phyloP scores from a whole-genome alignment of 2,113 vertebrate species.

The Bubo scandiacus region DNA sequence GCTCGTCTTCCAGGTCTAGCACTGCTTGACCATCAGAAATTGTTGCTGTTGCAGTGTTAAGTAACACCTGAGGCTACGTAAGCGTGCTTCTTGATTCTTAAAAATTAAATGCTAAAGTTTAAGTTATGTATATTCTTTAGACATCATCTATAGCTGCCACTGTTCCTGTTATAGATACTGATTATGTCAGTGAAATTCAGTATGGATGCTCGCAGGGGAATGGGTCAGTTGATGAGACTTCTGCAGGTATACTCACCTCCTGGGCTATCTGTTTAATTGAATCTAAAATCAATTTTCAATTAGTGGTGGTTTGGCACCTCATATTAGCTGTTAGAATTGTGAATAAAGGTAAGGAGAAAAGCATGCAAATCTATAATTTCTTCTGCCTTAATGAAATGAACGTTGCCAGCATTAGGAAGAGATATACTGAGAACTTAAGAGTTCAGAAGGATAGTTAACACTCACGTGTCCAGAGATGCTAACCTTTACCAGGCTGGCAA shows the following conservation, averaged over 20 bases:
- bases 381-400: slow-evolving; percentile 44
- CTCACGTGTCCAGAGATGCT: background rate
- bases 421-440: background rate
- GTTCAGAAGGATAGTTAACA: background rate
- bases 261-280: slow-evolving; percentile 55
- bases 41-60: background rate
- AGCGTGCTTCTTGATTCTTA: background rate
- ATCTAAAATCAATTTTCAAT: slow-evolving; percentile 76
- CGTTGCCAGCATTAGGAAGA: background rate
- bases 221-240: background rate
- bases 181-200: background rate
- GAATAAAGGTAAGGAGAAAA: slow-evolving; percentile 48
- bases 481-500: background rate
- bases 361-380: slow-evolving; percentile 51
- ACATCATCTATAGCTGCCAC: background rate
- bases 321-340: slow-evolving; percentile 54
- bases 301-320: slow-evolving; percentile 62
- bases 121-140: background rate
- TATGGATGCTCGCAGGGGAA: background rate
- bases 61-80: background rate
- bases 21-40: background rate
- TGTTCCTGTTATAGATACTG: background rate
- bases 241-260: background rate
- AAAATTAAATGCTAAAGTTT: background rate
- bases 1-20: background rate